phyloP scores from a whole-genome alignment of 2,888 invertebrate genomes.

The Flexamia atlantica region DNA sequence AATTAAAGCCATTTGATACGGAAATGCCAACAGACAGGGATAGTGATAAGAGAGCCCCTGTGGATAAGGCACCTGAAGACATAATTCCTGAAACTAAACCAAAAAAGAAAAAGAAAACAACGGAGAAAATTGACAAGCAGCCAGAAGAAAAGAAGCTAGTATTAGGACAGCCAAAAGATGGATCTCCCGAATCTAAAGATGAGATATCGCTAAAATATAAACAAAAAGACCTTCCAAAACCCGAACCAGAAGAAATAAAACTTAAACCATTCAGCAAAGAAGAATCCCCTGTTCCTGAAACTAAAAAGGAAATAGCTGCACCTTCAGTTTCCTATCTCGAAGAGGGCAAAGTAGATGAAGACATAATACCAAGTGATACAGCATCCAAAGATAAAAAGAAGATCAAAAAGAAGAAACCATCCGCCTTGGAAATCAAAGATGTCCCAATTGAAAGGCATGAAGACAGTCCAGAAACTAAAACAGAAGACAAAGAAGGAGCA shows the following conservation, averaged over 20 bases:
- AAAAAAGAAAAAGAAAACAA: slow-evolving; percentile 70
- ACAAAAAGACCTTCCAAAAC: slow-evolving; percentile 73
- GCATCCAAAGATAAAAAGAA: slow-evolving; percentile 63
- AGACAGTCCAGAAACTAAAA: too few relatives aligned
- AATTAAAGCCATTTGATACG: slow-evolving; percentile 67
- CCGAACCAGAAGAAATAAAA: slow-evolving; percentile 73
- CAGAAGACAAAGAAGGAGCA: too few relatives aligned
- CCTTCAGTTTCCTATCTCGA: slow-evolving; percentile 66
- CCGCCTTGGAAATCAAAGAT: too few relatives aligned
- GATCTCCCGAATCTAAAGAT: slow-evolving; percentile 70
- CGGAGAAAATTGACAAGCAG: slow-evolving; percentile 66
- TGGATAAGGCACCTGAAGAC: slow-evolving; percentile 60
- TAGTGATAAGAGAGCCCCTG: slow-evolving; percentile 69
- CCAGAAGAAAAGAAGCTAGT: slow-evolving; percentile 67
- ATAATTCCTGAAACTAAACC: slow-evolving; percentile 70
- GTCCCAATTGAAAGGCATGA: too few relatives aligned
- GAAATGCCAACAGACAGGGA: slow-evolving; percentile 65
- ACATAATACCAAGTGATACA: slow-evolving; percentile 69
- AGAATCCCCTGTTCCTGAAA: slow-evolving; percentile 72
- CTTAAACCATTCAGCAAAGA: slow-evolving; percentile 73
- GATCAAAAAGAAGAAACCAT: slow-evolving; percentile 53
- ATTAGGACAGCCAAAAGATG: slow-evolving; percentile 69
- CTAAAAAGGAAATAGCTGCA: slow-evolving; percentile 69
- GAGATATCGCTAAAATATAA: slow-evolving; percentile 74
- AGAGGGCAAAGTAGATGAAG: slow-evolving; percentile 69